Base-by-base conservation (phyloP, 2,888 invertebrate species). In the Ophion ventricosus region DNA sequence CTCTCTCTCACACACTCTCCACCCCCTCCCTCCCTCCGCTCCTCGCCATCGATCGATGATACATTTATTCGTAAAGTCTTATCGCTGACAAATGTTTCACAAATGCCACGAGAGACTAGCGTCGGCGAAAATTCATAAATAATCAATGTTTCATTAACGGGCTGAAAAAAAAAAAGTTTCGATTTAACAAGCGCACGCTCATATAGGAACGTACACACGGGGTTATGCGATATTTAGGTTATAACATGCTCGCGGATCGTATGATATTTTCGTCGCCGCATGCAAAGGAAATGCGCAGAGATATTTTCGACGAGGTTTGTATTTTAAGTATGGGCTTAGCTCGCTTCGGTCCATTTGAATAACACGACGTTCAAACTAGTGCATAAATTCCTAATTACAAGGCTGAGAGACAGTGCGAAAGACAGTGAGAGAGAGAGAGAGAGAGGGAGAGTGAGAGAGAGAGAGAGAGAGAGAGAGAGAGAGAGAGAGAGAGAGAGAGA, bases 331-430 rank as follows among this genome's bases (percentile, higher is more conserved):
- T 56, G 66, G 80, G 73, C 76, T 80, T 57, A 77, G 67, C 49
- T 35, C 77, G 20, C 90, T 89, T 88, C 90, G 90, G 92, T 92
- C 91, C 92, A 92, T 92, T 92, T 92, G 92, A 92, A 92, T 92
- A 92, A 92, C 92, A 92, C 87, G 92, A 83, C 88, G 86, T 87
- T 80, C 89, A 83, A 91, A 92, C 92, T 92, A 92, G 92, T 92
- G 91, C 91, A 92, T 92, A 92, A 92, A 92, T 92, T 92, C 92
- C 90, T 92, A 92, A 92, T 92, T 92, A 92, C 92, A 92, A 92
- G 92, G 87, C 90, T 88, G 89, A 63, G 64, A 79, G 69, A 77
- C 57, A 61, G n/a, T 49, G 29, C 59, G 69, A 61, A 29, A 61
- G 5, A 64, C 70, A 35, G 1, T 23, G 59, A 59, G n/a, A 40